Percentiles rank a stretch among this genome's conserved stretches.
Conservation (phyloP, 2,113 vertebrate species). For the Pterocles orientalis region DNA sequence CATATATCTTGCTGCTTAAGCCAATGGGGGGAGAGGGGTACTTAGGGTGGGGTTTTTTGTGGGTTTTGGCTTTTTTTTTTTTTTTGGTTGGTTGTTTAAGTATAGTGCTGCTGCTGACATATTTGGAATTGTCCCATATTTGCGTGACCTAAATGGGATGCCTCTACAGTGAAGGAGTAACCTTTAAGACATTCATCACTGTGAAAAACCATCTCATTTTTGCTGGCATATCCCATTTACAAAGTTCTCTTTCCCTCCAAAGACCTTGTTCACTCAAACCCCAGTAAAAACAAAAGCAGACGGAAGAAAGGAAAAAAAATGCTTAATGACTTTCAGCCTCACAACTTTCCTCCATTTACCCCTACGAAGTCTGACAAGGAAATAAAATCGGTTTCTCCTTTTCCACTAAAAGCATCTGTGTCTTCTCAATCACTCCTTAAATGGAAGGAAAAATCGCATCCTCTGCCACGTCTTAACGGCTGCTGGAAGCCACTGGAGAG, state of each 20-base stretch:
- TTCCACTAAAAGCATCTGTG: not conserved
- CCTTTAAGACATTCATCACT: not conserved
- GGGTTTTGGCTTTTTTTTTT: accelerated
- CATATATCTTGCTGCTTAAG: not conserved
- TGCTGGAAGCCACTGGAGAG: not conserved
- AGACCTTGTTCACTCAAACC: not conserved
- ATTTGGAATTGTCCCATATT: not conserved
- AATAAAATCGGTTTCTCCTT: not conserved
- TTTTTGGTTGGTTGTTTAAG: not conserved
- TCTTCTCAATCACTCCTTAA: slow-evolving; percentile 25
- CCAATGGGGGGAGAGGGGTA: not conserved
- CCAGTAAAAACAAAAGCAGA: not conserved
- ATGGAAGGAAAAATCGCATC: not conserved
- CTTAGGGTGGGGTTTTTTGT: not conserved
- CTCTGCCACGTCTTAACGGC: not conserved
- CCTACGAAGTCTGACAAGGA: not conserved
- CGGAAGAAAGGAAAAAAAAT: not conserved
- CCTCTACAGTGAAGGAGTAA: not conserved
- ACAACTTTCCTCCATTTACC: not conserved
- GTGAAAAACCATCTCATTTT: not conserved
- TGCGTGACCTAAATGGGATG: not conserved
- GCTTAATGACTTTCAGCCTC: not conserved
- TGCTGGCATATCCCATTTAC: not conserved
- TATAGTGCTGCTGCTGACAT: not conserved
- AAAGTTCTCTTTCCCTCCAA: not conserved